Base-by-base conservation (phyloP, 2,113 vertebrate genomes). In the Upupa epops region DNA sequence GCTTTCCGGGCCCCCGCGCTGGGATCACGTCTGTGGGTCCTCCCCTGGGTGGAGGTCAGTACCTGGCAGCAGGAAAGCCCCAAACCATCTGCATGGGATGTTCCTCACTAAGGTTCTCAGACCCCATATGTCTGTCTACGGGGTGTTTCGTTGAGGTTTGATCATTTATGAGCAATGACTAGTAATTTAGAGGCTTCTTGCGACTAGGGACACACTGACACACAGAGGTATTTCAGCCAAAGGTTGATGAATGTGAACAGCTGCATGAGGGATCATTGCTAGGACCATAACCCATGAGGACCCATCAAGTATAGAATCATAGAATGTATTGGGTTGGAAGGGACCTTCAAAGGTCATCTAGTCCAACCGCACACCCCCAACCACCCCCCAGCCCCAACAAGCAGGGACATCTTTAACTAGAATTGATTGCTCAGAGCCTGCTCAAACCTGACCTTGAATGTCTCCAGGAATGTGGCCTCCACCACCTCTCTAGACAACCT, bases 241-340 rank as follows among this genome's bases (percentile, higher is more conserved):
- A 36, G 8, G 19, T 2, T 17, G 10, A 20, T 32, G 13, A 3
- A 1, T 14, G 1, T 2, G 8, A 3, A 0, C 36, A 29, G 37
- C 59, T n/a, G 6, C 24, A 5, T 8, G 28, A 31, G 20, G n/a
- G 34, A 6, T 65, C 9, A 1, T 29, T 17, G 9, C 22, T 8
- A 13, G 32, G 32, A 24, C 2, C 1, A 28, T 5, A 69, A 69
- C 29, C 24, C 7, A 5, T 40, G 40, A 65, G 22, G 22, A 84
- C 48, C 8, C 31, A 72, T 26, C 1, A 3, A 55, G 13, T 12
- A 42, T 42, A 42, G 40, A 42, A 15, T 42, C 40, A 42, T 42
- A 42, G 40, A 42, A 42, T 42, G 40, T 15, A 42, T 15, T 42
- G 40, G 40, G 40, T 42, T 42, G 40, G 40, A 42, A 42, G 40